Evolutionary conservation across 2,797 vertebrate species (phyloP).

Genomic region (Triplophysa bombifrons): DNA sequence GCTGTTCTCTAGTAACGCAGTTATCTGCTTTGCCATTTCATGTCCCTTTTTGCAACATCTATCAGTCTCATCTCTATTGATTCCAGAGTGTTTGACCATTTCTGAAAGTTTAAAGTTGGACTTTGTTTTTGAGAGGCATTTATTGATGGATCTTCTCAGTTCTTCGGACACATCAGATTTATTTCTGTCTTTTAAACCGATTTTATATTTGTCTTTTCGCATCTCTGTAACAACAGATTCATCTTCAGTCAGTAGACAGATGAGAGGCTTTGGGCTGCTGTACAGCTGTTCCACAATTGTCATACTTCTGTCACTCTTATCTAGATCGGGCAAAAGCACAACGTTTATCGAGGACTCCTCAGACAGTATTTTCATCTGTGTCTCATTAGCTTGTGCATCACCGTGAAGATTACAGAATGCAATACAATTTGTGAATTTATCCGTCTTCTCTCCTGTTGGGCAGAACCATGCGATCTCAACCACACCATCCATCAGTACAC

Average conservation of each 20-base stretch:
- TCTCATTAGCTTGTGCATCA: conserved; percentile 62
- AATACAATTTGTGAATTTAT: conserved; percentile 68
- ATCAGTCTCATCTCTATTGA: conserved; percentile 71
- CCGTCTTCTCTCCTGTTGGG: conserved; percentile 62
- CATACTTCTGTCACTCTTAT: conserved; percentile 41
- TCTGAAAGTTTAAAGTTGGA: conserved; percentile 55
- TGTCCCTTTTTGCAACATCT: conserved; percentile 63
- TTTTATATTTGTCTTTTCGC: conserved; percentile 49
- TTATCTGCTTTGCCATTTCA: conserved; percentile 55
- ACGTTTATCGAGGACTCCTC: conserved; percentile 69
- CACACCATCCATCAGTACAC: conserved; percentile 72
- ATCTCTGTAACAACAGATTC: neutral
- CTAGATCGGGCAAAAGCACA: conserved; percentile 58
- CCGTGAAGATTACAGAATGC: conserved; percentile 69
- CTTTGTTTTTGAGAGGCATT: conserved; percentile 45
- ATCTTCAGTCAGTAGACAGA: conserved; percentile 67
- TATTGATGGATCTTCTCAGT: conserved; percentile 57
- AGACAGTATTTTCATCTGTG: conserved; percentile 68
- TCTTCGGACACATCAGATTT: conserved; percentile 65
- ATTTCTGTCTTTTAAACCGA: conserved; percentile 71
- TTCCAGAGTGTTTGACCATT: conserved; percentile 29
- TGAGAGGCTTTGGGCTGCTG: conserved; percentile 61
- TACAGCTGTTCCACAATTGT: conserved; percentile 51
- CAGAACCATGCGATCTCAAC: conserved; percentile 81
- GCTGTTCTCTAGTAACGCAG: conserved; percentile 50